Percentiles rank a stretch among this genome's conserved stretches.
Conservation (phyloP, 2,797 vertebrate species). For the Micromesistius poutassou region DNA sequence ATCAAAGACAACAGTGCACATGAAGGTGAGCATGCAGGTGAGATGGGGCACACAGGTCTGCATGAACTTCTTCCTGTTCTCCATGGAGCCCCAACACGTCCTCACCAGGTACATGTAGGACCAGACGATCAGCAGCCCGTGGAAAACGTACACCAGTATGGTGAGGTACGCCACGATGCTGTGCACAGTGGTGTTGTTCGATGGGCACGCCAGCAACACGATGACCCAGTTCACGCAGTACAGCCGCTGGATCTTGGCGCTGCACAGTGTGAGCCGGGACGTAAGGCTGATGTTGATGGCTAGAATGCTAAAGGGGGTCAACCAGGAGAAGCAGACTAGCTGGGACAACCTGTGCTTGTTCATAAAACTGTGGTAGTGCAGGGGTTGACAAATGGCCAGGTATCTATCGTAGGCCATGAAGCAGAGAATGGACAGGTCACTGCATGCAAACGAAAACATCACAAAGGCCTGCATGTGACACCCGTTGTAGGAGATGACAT, state of each 20-base stretch:
- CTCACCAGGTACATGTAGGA: slow-evolving; percentile 7
- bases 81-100: background rate
- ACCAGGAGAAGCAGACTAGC: background rate
- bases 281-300: background rate
- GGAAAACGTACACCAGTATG: background rate
- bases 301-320: background rate
- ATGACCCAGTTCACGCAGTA: background rate
- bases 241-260: background rate
- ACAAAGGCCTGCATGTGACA: slow-evolving; percentile 44
- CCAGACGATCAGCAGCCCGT: background rate
- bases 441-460: slow-evolving; percentile 27
- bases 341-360: background rate
- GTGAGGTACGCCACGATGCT: background rate
- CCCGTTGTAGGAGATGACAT: slow-evolving; percentile 45
- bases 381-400: background rate
- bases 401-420: slow-evolving; percentile 60
- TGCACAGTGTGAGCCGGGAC: background rate
- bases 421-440: slow-evolving; percentile 44
- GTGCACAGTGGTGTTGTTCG: background rate
- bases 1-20: background rate
- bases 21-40: background rate
- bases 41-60: slow-evolving; percentile 4
- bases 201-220: background rate
- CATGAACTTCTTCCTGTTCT: slow-evolving; percentile 5
- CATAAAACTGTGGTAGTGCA: background rate